Percentiles rank a stretch among this genome's conserved stretches.
Conservation (phyloP, 2,113 vertebrate genomes). For the Tor tambroides region DNA sequence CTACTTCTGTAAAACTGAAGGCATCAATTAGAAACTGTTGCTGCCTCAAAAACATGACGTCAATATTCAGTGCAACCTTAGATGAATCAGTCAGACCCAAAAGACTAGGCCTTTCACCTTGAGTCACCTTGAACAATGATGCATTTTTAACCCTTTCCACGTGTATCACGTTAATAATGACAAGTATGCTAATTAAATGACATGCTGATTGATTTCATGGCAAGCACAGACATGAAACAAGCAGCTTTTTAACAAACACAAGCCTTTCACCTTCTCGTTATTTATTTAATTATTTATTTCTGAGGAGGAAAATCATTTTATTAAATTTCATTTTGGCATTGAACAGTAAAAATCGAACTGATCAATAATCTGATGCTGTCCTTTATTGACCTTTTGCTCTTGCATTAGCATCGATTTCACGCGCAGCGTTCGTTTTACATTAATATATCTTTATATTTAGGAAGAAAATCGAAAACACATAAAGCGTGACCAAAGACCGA, state of each 20-base stretch:
- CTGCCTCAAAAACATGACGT: conserved; percentile 61
- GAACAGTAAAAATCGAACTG: too few relatives aligned
- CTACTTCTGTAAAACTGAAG: neutral
- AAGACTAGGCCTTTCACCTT: conserved; percentile 80
- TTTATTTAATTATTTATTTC: neutral
- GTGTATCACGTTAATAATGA: conserved; percentile 7
- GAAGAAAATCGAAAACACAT: neutral
- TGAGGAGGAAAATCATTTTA: neutral
- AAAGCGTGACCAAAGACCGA: neutral
- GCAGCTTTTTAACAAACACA: neutral
- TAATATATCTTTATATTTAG: neutral
- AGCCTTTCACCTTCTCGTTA: neutral
- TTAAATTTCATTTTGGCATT: neutral
- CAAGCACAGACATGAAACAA: neutral
- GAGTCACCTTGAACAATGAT: conserved; percentile 90
- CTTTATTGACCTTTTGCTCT: conserved; percentile 32
- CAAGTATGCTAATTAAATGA: neutral
- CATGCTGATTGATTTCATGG: neutral
- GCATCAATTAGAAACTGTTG: conserved; percentile 63
- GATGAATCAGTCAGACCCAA: conserved; percentile 55
- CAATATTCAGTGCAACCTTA: conserved; percentile 57
- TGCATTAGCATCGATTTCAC: neutral
- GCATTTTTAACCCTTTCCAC: conserved; percentile 88
- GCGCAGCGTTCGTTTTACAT: neutral
- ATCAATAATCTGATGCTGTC: conserved; percentile 2